Evolutionary conservation across 2,113 vertebrate genomes (phyloP).

Genomic region (Solea senegalensis): DNA sequence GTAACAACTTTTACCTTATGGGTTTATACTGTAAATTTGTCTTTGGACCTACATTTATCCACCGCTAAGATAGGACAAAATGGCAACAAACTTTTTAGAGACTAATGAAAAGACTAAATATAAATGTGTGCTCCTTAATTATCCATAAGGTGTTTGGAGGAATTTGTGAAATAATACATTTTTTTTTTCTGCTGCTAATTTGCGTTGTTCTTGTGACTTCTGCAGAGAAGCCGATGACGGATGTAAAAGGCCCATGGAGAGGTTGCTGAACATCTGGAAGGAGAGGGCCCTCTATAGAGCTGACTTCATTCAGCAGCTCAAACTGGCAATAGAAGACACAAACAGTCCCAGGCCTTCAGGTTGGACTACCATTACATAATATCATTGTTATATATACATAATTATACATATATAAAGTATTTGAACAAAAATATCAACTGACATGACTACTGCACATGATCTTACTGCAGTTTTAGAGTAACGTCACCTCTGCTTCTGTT

Average conservation of each 20-base stretch:
- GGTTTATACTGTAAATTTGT: too few relatives aligned
- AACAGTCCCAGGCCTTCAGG: constrained; percentile 92
- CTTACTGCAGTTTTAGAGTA: too few relatives aligned
- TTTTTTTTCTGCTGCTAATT: neutral
- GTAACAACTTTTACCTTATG: too few relatives aligned
- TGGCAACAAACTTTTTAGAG: too few relatives aligned
- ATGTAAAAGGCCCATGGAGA: constrained; percentile 95
- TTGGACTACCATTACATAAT: constrained; percentile 50
- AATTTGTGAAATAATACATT: neutral
- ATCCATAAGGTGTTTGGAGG: too few relatives aligned
- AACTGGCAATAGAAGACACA: constrained; percentile 94
- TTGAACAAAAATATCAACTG: too few relatives aligned
- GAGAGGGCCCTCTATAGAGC: constrained; percentile 92
- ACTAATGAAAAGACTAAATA: neutral
- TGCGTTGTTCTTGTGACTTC: neutral
- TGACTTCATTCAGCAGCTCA: constrained; percentile 97
- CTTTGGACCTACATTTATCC: too few relatives aligned
- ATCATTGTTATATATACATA: neutral
- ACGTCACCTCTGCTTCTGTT: too few relatives aligned
- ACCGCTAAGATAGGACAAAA: too few relatives aligned
- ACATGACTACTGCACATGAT: too few relatives aligned
- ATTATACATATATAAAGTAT: too few relatives aligned
- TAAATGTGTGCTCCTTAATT: neutral
- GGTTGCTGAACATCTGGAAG: constrained; percentile 98
- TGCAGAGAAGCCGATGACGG: constrained; percentile 92